Conservation (phyloP, 2,888 invertebrate species). For the Stegophylla sp. region DNA sequence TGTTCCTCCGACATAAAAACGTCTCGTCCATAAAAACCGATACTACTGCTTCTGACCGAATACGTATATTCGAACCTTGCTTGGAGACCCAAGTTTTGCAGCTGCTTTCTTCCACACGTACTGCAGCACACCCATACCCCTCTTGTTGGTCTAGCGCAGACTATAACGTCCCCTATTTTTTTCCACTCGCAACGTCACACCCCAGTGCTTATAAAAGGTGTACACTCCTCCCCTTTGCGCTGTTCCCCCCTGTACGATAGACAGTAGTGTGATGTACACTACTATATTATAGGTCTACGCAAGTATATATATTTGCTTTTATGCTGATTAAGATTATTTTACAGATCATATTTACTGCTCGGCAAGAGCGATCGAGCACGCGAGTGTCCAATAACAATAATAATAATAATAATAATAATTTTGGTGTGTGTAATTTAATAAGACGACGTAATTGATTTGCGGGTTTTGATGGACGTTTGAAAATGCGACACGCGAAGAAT, state of each 20-base stretch:
- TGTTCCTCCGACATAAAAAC: constrained; percentile 2
- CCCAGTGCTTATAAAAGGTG: constrained; percentile 51
- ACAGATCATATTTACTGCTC: not conserved
- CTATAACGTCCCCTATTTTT: constrained; percentile 55
- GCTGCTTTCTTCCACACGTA: constrained; percentile 38
- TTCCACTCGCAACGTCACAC: constrained; percentile 30
- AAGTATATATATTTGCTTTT: constrained; percentile 42
- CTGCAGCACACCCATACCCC: constrained; percentile 35
- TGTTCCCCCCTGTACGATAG: constrained; percentile 27
- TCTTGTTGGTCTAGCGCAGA: constrained; percentile 36
- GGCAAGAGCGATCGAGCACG: not conserved
- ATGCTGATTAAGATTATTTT: constrained; percentile 54
- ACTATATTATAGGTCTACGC: too few species aligned
- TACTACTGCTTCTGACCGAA: constrained; percentile 29
- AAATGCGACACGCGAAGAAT: too few species aligned
- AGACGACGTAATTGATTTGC: too few species aligned
- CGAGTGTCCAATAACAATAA: not conserved
- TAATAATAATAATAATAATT: constrained; percentile 5
- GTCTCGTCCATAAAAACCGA: constrained; percentile 31
- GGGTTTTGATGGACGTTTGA: too few species aligned
- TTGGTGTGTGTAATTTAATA: too few species aligned
- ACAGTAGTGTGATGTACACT: constrained; percentile 5
- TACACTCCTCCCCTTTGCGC: constrained; percentile 45
- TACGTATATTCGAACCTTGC: constrained; percentile 14
- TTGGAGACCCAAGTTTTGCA: constrained; percentile 57